Evolutionary conservation across 2,888 invertebrate genomes (phyloP), one percentile per base, ranked within the genome.

Genomic region (Sinotaia quadrata): DNA sequence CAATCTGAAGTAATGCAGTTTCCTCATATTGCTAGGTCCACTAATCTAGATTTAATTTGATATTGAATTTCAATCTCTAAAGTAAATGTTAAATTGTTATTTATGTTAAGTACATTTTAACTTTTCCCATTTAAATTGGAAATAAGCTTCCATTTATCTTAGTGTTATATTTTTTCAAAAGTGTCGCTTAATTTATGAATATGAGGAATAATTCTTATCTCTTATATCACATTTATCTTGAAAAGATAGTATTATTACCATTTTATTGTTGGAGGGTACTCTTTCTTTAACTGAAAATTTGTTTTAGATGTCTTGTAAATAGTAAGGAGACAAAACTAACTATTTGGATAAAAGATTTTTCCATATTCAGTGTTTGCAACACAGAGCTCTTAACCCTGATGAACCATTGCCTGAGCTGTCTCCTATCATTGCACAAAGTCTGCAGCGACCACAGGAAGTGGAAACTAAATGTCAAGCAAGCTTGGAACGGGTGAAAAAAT

Each of bases 371-470:
- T 91, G 91, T 74, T 88, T 92, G 73, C 91, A 91, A 57, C 85
- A 89, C 74, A 85, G 91, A 73, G 92, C 91, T n/a, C 80, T 91
- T 78, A 89, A 92, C 83, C 91, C 91, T n/a, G 89, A 88, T 3
- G 90, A 91, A 75, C 90, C 91, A 0, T 80, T 92, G 5, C 91
- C 92, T 90, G 82, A 90, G 60, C 78, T 87, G 57, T 82, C 84
- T 54, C 83, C 84, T 61, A 12, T 85, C 89, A 79, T 88, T 37
- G 84, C 85, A 12, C 76, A 80, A 67, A 84, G 78, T 69, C 76
- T 88, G 36, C 78, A 83, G 68, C 84, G 83, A n/a, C 87, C 87
- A 21, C 75, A 79, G 52, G 82, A 82, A 71, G 71, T 88, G n/a
- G 51, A 75, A 5, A 77, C 80, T 7, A 66, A 61, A 8, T 80